phyloP scores from a whole-genome alignment of 2,113 vertebrate genomes.

The Ancistrus triradiatus region DNA sequence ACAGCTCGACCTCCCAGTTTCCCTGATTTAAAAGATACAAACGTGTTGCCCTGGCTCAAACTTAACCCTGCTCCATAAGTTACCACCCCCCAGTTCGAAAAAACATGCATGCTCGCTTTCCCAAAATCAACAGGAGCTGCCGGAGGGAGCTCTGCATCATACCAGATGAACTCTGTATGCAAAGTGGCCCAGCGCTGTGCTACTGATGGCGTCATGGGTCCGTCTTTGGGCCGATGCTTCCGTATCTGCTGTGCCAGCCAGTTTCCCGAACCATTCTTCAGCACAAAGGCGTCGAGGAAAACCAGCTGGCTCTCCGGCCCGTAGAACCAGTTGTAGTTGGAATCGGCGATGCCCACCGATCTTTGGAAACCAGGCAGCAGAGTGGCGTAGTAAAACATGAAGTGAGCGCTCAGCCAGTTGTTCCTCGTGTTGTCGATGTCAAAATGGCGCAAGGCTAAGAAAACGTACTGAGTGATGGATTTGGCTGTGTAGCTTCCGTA shows the following conservation, averaged over 20 bases:
- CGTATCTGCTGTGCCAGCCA: constrained; percentile 95
- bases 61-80: constrained; percentile 90
- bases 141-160: constrained; percentile 74
- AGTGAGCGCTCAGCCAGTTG: constrained; percentile 91
- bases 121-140: constrained; percentile 77
- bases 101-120: constrained; percentile 80
- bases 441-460: constrained; percentile 89
- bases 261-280: constrained; percentile 91
- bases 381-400: constrained; percentile 95
- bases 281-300: constrained; percentile 86
- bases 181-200: constrained; percentile 94
- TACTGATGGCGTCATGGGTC: constrained; percentile 90
- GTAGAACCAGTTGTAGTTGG: constrained; percentile 99
- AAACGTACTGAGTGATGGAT: constrained; percentile 92
- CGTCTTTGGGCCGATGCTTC: constrained; percentile 89
- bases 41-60: constrained; percentile 81
- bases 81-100: constrained; percentile 97
- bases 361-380: constrained; percentile 92
- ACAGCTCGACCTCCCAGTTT: constrained; percentile 90
- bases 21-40: constrained; percentile 97
- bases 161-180: constrained; percentile 97
- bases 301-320: constrained; percentile 95
- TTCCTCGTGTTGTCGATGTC: constrained; percentile 87
- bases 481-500: constrained; percentile 96
- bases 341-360: constrained; percentile 92